phyloP scores from a whole-genome alignment of 2,113 vertebrate genomes.

The Myiopsitta monachus region DNA sequence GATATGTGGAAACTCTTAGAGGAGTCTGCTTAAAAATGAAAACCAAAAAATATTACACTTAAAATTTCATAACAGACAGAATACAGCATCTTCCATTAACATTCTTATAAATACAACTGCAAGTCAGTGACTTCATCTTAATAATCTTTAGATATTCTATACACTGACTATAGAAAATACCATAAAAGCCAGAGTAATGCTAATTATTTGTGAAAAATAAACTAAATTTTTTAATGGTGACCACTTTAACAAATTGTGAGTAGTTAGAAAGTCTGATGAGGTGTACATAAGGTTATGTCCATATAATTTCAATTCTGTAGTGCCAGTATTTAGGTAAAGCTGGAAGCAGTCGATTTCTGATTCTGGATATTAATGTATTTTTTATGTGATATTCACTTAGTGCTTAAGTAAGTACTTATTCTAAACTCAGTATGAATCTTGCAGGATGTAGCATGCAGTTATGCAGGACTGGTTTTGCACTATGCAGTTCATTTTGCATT shows the following conservation, averaged over 20 bases:
- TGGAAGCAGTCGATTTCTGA: background rate
- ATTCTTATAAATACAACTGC: background rate
- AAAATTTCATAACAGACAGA: background rate
- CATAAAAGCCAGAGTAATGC: background rate
- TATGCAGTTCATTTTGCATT: background rate
- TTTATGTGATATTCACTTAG: background rate
- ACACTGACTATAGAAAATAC: background rate
- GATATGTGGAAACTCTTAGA: background rate
- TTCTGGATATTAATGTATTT: background rate
- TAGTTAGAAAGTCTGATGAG: background rate
- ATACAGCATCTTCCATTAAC: background rate
- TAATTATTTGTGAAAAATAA: background rate
- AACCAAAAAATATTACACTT: background rate
- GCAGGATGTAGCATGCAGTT: background rate
- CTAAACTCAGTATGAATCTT: background rate
- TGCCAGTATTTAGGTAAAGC: slow-evolving; percentile 4
- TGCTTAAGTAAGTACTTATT: background rate
- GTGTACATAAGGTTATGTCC: background rate
- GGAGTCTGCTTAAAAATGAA: background rate
- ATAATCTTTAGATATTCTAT: background rate
- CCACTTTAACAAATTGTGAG: background rate
- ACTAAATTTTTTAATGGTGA: background rate
- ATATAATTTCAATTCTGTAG: background rate
- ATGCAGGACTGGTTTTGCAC: background rate
- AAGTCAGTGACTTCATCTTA: background rate